Conservation (phyloP, 2,888 invertebrate species). For the Phortica okadai region DNA sequence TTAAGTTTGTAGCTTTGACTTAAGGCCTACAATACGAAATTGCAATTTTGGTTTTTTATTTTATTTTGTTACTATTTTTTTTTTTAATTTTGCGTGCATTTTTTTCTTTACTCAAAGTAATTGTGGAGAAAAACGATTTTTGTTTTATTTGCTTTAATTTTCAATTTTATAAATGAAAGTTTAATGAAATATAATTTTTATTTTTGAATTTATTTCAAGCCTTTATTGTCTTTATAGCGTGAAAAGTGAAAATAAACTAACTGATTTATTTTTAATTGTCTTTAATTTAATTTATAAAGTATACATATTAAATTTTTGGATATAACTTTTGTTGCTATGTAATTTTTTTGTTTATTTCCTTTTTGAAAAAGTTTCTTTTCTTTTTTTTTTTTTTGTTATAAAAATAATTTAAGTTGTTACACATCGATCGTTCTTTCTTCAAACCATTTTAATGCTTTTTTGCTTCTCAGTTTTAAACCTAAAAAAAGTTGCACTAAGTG, state of each 20-base stretch:
- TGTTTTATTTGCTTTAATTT: not conserved
- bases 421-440: constrained; percentile 33
- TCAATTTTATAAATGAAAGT: not conserved
- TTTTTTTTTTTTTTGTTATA: constrained; percentile 52
- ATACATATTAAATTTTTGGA: not conserved
- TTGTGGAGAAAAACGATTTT: constrained; percentile 45
- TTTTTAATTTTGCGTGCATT: constrained; percentile 42
- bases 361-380: constrained; percentile 31
- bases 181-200: not conserved
- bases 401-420: constrained; percentile 66
- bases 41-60: constrained; percentile 49
- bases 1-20: constrained; percentile 49
- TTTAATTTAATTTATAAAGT: not conserved
- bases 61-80: constrained; percentile 37
- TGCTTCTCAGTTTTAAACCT: not conserved
- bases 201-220: constrained; percentile 3
- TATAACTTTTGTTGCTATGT: constrained; percentile 5
- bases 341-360: constrained; percentile 20
- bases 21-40: constrained; percentile 64
- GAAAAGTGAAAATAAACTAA: constrained; percentile 2
- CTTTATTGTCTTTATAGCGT: constrained; percentile 13
- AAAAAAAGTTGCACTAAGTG: constrained; percentile 33
- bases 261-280: not conserved
- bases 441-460: not conserved
- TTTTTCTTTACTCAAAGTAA: constrained; percentile 29